Evolutionary conservation across 2,888 invertebrate genomes (phyloP), one percentile per base, ranked within the genome.

Genomic region (Amblyjoppa fuscipennis): DNA sequence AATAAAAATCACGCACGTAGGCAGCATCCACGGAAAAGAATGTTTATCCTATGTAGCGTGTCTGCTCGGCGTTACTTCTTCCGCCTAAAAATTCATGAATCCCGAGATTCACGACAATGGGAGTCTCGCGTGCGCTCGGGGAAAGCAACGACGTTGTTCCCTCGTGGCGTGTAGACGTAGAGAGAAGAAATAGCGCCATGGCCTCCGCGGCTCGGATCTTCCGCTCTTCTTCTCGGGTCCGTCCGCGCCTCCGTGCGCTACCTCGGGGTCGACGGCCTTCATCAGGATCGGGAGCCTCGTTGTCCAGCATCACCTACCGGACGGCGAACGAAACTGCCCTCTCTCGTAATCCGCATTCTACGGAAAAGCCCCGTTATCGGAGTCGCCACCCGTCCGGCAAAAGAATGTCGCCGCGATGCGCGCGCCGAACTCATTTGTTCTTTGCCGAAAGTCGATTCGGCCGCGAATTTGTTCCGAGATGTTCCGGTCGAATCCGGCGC

Each of bases 221-320:
- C 76, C 82, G 84, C 66, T 88, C 89, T 86, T 86, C 82, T 80
- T 84, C 84, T 84, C 71, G 81, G 16, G 68, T 49, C 61, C 66
- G 75, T 53, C 28, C 71, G 61, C 25, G 75, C 73, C 49, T 80
- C 73, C 69, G 59, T 74, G 64, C 84, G 45, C 88, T 86, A 80
- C 87, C 81, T 84, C 56, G 91, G 88, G 93, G 93, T 93, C 93
- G 91, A 91, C 90, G 93, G 90, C 93, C 93, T 92, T 89, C 87
- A 87, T 87, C 90, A 92, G 92, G 92, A 93, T 92, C 91, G 74
- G 81, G 83, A 85, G 78, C 75, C 59, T 73, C 89, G 87, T 90
- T 90, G 90, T 90, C 89, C 93, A 93, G 93, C 93, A 92, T 93
- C 93, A 93, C 91, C 93, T 93, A 93, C 91, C 92, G 93, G 93